A percentile compares a stretch with the other conserved stretches of the same genome.
Evolutionary conservation across 1,140 invertebrate species (phyloP).

Genomic region (Panagrolaimus sp.): DNA sequence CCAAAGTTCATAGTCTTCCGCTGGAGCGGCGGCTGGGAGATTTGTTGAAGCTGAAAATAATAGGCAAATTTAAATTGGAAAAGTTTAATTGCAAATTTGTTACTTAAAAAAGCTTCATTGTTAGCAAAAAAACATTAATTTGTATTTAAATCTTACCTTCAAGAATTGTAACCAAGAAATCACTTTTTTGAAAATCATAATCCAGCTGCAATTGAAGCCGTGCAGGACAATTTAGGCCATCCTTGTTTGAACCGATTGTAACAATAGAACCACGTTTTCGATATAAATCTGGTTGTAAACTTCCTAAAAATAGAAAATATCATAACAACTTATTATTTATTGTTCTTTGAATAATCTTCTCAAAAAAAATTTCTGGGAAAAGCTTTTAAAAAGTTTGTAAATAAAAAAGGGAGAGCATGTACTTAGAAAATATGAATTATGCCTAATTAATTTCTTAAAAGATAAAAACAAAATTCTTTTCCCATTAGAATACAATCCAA

Average conservation of each 20-base stretch:
- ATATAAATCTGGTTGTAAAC: slow-evolving; percentile 4
- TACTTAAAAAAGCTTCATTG: no score
- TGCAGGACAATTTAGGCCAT: neutral
- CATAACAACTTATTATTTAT: neutral
- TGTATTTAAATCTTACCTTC: neutral
- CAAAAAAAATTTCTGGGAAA: neutral
- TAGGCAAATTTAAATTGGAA: no score
- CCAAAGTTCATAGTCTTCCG: neutral
- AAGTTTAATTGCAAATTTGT: no score
- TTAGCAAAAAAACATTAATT: no score
- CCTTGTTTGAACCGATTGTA: neutral
- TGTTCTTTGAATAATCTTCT: neutral
- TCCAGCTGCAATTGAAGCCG: slow-evolving; percentile 6
- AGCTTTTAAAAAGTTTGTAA: neutral
- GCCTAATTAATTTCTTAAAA: no score
- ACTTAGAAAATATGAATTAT: no score
- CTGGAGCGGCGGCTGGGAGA: neutral
- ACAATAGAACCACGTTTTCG: neutral
- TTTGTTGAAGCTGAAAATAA: no score
- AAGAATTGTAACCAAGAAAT: neutral
- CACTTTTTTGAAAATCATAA: slow-evolving; percentile 6
- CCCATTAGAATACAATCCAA: no score
- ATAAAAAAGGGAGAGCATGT: neutral
- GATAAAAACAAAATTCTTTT: no score
- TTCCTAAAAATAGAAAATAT: slow-evolving; percentile 1